Evolutionary conservation across 1,140 invertebrate genomes (phyloP), one percentile per base, ranked within the genome.

Genomic region (Helicoverpa armigera): DNA sequence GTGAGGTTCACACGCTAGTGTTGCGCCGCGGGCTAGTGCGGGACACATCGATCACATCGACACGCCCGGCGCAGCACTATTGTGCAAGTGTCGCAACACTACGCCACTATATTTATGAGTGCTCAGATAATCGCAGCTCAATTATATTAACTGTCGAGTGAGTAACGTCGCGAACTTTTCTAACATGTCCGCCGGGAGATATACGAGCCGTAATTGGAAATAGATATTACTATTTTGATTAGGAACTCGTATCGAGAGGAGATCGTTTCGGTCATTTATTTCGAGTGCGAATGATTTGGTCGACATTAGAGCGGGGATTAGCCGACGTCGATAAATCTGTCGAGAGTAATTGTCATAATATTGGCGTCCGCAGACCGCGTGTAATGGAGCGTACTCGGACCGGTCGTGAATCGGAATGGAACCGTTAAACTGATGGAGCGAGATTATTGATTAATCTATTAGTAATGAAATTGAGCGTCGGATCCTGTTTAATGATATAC

Each of bases 21-120:
- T 10, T 65, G 48, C n/a, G 70, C 18, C 72, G 60, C 58, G 43
- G 69, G 79, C 70, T 14, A 31, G 53, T 10, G 60, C 60, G 72
- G 54, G 79, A 60, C 72, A 80, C 79, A 81, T 81, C 79, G 60
- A 81, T 81, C 79, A 81, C 50, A 75, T 76, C 72, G 79, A 69
- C 79, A 58, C 56, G 61, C 60, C 79, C 56, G 31, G n/a, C 73
- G 73, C 73, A 29, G 4, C 56, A 50, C 60, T 31, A 53, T 77
- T 77, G 74, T 60, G 72, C 72, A 75, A 75, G 31, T 75, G 72
- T 75, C 72, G 69, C 50, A 16, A 14, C n/a, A 2, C 14, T 3
- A 3, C 67, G n/a, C 48, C 13, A 29, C 16, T 65, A 48, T 67
- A 67, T 48, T 67, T 63, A 63, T 63, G 18, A 14, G 23, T 63